Conservation (phyloP, 2,888 invertebrate genomes). For the Idaea straminata region DNA sequence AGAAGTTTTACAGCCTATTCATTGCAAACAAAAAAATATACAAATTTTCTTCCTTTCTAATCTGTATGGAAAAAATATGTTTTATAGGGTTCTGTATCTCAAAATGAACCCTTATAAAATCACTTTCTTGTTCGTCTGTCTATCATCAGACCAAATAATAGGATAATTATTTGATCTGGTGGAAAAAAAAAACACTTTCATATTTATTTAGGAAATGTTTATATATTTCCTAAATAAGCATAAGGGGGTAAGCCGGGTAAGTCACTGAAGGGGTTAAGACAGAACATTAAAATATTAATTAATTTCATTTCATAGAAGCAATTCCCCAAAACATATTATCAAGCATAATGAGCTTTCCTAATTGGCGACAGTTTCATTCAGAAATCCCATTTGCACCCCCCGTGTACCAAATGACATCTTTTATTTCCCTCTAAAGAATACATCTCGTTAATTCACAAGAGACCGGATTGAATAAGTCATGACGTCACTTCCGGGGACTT, state of each 20-base stretch:
- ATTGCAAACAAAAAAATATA: too few relatives aligned
- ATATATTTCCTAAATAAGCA: too few relatives aligned
- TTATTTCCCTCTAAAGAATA: constrained; percentile 41
- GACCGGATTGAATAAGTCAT: constrained; percentile 48
- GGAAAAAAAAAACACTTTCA: too few relatives aligned
- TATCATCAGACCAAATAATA: too few relatives aligned
- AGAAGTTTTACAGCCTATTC: too few relatives aligned
- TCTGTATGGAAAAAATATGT: too few relatives aligned
- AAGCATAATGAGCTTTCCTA: neutral
- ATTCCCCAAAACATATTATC: neutral
- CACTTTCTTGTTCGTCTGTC: too few relatives aligned
- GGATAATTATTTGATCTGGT: too few relatives aligned
- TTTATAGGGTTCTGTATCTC: too few relatives aligned
- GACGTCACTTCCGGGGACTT: constrained; percentile 39
- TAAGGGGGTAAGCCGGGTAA: neutral
- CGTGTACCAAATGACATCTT: constrained; percentile 35
- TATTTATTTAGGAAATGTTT: too few relatives aligned
- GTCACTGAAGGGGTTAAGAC: neutral
- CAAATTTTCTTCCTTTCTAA: too few relatives aligned
- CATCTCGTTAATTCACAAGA: constrained; percentile 45
- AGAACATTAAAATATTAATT: neutral
- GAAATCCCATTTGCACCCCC: neutral
- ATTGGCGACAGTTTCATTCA: neutral
- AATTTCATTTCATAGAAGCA: neutral
- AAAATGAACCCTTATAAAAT: too few relatives aligned